These are phyloP conservation scores for Poeciliopsis retropinna DNA, from an alignment of 2,113 vertebrate species.

Conservation along the genomic window DNA sequence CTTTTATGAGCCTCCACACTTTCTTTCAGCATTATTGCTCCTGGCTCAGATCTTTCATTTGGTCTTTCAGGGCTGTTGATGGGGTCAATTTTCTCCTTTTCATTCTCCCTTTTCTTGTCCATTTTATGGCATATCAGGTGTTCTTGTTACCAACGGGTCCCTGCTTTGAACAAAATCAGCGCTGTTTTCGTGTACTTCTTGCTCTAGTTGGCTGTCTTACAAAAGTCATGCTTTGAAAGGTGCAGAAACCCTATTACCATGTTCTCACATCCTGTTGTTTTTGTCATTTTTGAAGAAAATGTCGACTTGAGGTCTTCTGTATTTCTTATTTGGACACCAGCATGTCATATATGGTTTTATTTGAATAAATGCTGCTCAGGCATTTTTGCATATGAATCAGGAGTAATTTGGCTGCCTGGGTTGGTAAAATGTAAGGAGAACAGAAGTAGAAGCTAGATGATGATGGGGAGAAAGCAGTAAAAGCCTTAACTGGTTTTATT, in stretches of 20 bases:
- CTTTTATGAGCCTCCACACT: not conserved
- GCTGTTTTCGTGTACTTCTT: not conserved
- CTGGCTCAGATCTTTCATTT: not conserved
- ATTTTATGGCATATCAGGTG: not conserved
- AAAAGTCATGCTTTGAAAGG: not conserved
- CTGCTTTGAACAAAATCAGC: not conserved
- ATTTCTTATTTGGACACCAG: not conserved
- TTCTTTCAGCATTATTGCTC: not conserved
- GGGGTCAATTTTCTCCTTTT: not conserved
- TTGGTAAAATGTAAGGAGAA: not conserved
- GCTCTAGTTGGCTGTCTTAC: not conserved
- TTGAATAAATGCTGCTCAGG: not conserved
- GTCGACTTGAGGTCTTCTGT: not conserved
- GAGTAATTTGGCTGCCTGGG: too few relatives aligned
- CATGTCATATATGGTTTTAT: not conserved
- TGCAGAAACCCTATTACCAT: not conserved
- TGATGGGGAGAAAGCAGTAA: not conserved
- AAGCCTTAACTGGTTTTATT: not conserved
- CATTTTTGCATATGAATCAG: too few relatives aligned
- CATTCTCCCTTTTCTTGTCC: not conserved
- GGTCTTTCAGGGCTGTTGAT: not conserved
- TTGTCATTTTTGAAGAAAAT: not conserved
- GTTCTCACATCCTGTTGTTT: not conserved
- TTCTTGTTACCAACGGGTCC: not conserved
- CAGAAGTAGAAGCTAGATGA: too few relatives aligned